phyloP scores from a whole-genome alignment of 2,888 invertebrate genomes.

The Magallana nippona region DNA sequence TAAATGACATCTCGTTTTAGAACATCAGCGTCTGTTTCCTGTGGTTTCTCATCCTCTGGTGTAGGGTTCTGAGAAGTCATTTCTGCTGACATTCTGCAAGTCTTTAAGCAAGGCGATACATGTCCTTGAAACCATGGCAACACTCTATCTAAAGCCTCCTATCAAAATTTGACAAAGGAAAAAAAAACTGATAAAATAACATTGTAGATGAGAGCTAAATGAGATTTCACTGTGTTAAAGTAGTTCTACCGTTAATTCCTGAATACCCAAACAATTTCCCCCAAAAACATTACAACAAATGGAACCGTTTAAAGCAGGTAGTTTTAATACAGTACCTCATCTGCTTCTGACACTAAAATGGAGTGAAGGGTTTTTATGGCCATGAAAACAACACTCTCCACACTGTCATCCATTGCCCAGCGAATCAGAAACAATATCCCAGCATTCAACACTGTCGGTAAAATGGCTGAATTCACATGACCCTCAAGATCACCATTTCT shows the following conservation, averaged over 20 bases:
- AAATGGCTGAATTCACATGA: constrained; percentile 86
- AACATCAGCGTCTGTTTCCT: constrained; percentile 91
- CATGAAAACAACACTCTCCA: constrained; percentile 87
- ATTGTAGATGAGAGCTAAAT: too few species aligned
- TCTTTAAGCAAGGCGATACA: constrained; percentile 83
- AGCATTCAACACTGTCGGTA: constrained; percentile 84
- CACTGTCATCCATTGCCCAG: constrained; percentile 92
- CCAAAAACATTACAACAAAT: background rate
- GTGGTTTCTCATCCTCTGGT: constrained; percentile 81
- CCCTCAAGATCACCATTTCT: constrained; percentile 87
- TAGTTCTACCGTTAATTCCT: too few species aligned
- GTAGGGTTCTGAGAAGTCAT: constrained; percentile 41
- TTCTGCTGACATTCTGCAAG: constrained; percentile 54
- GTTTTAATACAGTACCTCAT: constrained; percentile 83
- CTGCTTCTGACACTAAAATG: constrained; percentile 86
- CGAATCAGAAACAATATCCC: constrained; percentile 89
- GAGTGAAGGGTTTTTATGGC: constrained; percentile 88
- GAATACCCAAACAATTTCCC: too few species aligned
- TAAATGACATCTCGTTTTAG: constrained; percentile 89
- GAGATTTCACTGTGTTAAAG: too few species aligned
- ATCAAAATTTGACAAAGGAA: constrained; percentile 70
- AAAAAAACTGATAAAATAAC: too few species aligned
- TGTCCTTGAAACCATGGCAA: constrained; percentile 78
- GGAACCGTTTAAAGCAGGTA: background rate
- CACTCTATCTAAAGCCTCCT: constrained; percentile 81